Evolutionary conservation across 2,113 vertebrate genomes (phyloP).

Genomic region (Dipodomys ordii): DNA sequence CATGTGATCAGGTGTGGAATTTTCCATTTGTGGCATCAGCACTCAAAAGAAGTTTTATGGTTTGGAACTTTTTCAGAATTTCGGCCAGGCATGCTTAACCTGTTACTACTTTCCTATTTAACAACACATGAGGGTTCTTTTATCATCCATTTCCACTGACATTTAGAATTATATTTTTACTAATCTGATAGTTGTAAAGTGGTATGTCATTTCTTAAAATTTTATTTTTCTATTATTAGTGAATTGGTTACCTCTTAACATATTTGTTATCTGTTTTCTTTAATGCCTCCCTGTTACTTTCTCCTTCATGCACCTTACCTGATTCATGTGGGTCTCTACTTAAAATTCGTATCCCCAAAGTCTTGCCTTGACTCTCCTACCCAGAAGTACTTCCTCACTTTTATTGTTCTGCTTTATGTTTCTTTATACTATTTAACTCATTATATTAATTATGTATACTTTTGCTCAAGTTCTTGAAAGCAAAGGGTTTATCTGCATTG

Average conservation of each 20-base stretch:
- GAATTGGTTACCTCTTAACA: not conserved
- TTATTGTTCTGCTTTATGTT: slow-evolving; percentile 10
- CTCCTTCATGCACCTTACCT: not conserved
- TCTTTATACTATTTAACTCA: slow-evolving; percentile 1
- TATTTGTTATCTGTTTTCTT: not conserved
- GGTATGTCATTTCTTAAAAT: not conserved
- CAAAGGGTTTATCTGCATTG: not conserved
- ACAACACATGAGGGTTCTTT: no score
- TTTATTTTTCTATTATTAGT: slow-evolving; percentile 28
- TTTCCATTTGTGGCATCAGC: not conserved
- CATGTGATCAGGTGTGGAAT: not conserved
- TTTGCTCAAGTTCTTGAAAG: not conserved
- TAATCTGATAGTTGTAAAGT: not conserved
- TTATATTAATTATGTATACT: not conserved
- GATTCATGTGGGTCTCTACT: not conserved
- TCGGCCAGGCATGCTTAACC: not conserved
- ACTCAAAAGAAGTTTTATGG: not conserved
- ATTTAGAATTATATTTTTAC: not conserved
- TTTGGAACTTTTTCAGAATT: not conserved
- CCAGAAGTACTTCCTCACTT: not conserved
- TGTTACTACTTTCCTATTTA: not conserved
- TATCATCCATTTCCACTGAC: not conserved
- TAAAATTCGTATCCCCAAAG: not conserved
- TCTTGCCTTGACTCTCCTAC: not conserved
- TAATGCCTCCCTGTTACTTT: not conserved